These are phyloP conservation scores for Netelia melanura DNA, from an alignment of 2,888 invertebrate genomes.

Conservation along the genomic window DNA sequence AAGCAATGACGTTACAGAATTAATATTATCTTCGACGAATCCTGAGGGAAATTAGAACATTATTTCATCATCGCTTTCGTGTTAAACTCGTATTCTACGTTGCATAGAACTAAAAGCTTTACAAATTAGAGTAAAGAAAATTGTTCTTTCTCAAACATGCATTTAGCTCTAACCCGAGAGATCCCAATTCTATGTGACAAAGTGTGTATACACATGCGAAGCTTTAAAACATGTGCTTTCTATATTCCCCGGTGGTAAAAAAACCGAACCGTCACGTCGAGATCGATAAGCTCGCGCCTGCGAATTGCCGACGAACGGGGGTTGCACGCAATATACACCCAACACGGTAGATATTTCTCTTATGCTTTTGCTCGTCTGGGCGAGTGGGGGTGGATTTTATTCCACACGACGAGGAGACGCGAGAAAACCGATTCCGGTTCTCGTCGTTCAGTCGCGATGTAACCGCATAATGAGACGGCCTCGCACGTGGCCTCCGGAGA, in stretches of 20 bases:
- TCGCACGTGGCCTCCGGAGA: constrained; percentile 80
- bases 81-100: background rate
- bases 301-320: constrained; percentile 69
- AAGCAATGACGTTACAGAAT: background rate
- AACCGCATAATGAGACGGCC: constrained; percentile 83
- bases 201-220: background rate
- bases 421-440: constrained; percentile 62
- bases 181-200: background rate
- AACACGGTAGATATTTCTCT: constrained; percentile 4
- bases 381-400: constrained; percentile 45
- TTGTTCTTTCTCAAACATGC: background rate
- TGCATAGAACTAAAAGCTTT: no score
- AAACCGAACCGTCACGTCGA: constrained; percentile 21
- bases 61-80: background rate
- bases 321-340: constrained; percentile 18
- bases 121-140: no score
- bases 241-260: constrained; percentile 18
- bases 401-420: constrained; percentile 17
- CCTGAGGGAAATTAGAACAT: background rate
- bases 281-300: constrained; percentile 82
- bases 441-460: constrained; percentile 83
- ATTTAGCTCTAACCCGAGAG: background rate
- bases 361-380: constrained; percentile 42
- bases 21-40: background rate
- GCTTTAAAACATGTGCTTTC: constrained; percentile 33